Evolutionary conservation across 2,888 invertebrate species (phyloP), one percentile per base, ranked within the genome.

Genomic region (Gari tellinella): DNA sequence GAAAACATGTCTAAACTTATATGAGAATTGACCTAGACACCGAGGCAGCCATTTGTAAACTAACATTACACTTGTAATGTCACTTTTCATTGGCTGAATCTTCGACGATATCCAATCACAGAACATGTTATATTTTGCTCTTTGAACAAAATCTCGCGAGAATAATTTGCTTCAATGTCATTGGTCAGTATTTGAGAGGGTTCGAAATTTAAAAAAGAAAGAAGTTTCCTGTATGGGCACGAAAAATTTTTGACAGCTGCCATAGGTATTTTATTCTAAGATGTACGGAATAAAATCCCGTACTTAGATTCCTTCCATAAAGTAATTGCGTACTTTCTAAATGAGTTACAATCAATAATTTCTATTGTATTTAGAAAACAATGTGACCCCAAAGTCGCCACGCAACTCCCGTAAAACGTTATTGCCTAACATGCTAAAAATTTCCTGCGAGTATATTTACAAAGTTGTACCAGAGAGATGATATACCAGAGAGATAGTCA

Each of bases 171-270:
- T n/a, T 14, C 51, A 76, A 66, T 78, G 62, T 31, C 31, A 85
- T 85, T 85, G 85, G 85, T 57, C 45, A n/a, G 57, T 57, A 55
- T 25, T 19, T 49, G 40, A 48, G 62, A 56, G 78, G 81, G 72
- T 72, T 80, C 83, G 74, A 84, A 86, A 83, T 86, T 86, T 81
- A 82, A 83, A 79, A 85, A 81, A 81, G 80, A 82, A 81, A 76
- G 65, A 80, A 73, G 73, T 67, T 51, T 68, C 82, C 60, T 81
- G 84, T 73, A 61, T 58, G 67, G 75, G 64, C 84, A 72, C 72
- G 83, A 57, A 37, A 52, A 43, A 41, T 45, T 57, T 57, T 57
- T 57, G 31, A 31, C 31, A 31, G 31, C 31, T 31, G 31, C 31
- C 31, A 31, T 31, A 31, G 31, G 31, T 31, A 31, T 31, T 7